Evolutionary conservation across 2,113 vertebrate genomes (phyloP), one percentile per base, ranked within the genome.

Genomic region (Cinclus cinclus): DNA sequence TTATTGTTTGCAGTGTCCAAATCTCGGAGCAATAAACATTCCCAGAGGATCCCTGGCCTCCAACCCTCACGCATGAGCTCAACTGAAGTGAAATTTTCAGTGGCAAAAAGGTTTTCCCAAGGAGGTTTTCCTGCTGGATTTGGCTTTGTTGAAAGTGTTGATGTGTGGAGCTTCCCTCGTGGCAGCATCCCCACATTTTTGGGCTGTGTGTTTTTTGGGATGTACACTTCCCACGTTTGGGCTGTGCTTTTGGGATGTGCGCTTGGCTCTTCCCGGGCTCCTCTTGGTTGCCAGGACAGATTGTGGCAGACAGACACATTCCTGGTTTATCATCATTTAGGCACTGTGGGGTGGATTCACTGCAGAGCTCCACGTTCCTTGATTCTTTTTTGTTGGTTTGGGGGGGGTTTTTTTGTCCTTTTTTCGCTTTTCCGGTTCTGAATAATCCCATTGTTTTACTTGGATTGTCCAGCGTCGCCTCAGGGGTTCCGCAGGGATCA

Each of bases 401-500:
- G 35, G 7, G 7, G 8, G 15, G 1, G 2, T 12, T 7, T 31
- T 60, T 12, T 2, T 0, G n/a, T 65, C 1, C 8, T 27, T 71
- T 53, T 64, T 18, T 23, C 53, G 44, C 17, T 52, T 49, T 87
- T 90, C 64, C 53, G 3, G 19, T 70, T 63, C 42, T 65, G 53
- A 69, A 27, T 65, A 81, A 46, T 28, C n/a, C 20, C 44, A 35
- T 13, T 7, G 39, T 33, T 83, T 55, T 20, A 1, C 7, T 53
- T n/a, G 5, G 5, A 1, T 53, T 46, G 24, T 24, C 7, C 1
- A 5, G 20, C 1, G 0, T 56, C 13, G 0, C n/a, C 44, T 71
- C 18, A 6, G 8, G 24, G 33, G 5, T 80, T 68, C 60, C 13
- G 3, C 16, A 18, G 1, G 13, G 42, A 9, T 10, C 46, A 46